phyloP scores from a whole-genome alignment of 2,888 invertebrate species.

The Caenorhabditis wallacei region DNA sequence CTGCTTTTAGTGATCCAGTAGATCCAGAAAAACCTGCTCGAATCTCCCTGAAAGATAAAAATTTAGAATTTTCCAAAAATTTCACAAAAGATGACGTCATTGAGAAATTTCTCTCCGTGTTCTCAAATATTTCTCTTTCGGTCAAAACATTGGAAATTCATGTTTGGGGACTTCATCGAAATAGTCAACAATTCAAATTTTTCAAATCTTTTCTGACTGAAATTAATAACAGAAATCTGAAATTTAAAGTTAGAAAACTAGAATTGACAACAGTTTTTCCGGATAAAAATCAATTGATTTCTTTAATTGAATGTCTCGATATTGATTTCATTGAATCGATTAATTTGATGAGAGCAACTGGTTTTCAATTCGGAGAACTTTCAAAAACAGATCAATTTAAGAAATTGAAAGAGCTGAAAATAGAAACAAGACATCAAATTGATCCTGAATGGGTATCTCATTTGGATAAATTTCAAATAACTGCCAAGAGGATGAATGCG shows the following conservation, averaged over 20 bases:
- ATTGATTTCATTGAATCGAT: not conserved
- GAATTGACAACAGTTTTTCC: not conserved
- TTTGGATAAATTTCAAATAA: not conserved
- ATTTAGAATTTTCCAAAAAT: not conserved
- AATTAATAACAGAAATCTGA: not conserved
- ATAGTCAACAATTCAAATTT: slow-evolving; percentile 9
- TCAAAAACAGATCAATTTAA: slow-evolving; percentile 3
- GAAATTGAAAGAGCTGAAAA: slow-evolving; percentile 3
- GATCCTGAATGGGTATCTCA: not conserved
- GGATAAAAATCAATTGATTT: not conserved
- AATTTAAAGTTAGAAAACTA: not conserved
- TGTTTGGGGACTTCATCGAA: slow-evolving; percentile 1
- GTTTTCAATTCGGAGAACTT: not conserved
- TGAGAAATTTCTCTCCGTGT: not conserved
- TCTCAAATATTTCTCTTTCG: not conserved
- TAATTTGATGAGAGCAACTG: not conserved
- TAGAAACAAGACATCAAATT: not conserved
- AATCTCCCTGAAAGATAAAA: not conserved
- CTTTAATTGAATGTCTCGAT: not conserved
- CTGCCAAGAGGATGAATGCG: not conserved
- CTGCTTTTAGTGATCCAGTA: not conserved
- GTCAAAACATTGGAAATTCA: not conserved
- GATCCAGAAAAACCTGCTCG: not conserved
- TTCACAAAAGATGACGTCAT: not conserved
- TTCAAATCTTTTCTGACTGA: not conserved